Percentiles rank a stretch among this genome's conserved stretches.
phyloP scores from a whole-genome alignment of 2,113 vertebrate species.

The Hystrix cristata region DNA sequence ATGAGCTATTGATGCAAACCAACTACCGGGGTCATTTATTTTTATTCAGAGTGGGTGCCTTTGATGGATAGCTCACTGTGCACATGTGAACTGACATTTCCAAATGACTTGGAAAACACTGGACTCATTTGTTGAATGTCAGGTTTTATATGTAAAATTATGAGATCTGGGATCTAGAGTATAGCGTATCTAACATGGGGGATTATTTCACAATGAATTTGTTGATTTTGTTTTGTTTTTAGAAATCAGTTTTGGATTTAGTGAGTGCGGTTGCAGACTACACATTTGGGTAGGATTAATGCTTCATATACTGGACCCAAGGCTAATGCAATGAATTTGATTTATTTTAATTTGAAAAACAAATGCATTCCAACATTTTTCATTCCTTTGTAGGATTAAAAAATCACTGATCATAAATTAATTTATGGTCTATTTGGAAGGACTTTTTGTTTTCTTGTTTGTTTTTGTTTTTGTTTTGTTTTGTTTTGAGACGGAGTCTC shows the following conservation, averaged over 20 bases:
- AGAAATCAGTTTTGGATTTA: constrained; percentile 46
- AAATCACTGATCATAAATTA: constrained; percentile 35
- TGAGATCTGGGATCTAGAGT: constrained; percentile 57
- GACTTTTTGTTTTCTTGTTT: background rate
- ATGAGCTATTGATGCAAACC: constrained; percentile 6
- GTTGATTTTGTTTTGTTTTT: constrained; percentile 47
- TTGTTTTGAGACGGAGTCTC: no score
- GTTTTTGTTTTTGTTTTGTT: no score
- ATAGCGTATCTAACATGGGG: background rate
- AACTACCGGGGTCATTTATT: background rate
- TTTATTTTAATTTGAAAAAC: constrained; percentile 46
- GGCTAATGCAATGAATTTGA: constrained; percentile 30
- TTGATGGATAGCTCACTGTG: background rate
- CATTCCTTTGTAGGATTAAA: constrained; percentile 32
- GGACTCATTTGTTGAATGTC: constrained; percentile 69
- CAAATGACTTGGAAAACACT: constrained; percentile 41
- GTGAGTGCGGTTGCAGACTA: background rate
- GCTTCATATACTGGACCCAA: background rate
- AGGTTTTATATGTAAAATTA: constrained; percentile 57
- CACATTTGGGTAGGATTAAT: constrained; percentile 7
- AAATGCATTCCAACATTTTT: constrained; percentile 50
- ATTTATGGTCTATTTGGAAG: constrained; percentile 26
- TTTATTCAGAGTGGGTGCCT: background rate
- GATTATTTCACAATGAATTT: constrained; percentile 40
- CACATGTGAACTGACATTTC: constrained; percentile 61